These are phyloP conservation scores for Perca fluviatilis DNA, from an alignment of 2,113 vertebrate genomes.

Conservation along the genomic window DNA sequence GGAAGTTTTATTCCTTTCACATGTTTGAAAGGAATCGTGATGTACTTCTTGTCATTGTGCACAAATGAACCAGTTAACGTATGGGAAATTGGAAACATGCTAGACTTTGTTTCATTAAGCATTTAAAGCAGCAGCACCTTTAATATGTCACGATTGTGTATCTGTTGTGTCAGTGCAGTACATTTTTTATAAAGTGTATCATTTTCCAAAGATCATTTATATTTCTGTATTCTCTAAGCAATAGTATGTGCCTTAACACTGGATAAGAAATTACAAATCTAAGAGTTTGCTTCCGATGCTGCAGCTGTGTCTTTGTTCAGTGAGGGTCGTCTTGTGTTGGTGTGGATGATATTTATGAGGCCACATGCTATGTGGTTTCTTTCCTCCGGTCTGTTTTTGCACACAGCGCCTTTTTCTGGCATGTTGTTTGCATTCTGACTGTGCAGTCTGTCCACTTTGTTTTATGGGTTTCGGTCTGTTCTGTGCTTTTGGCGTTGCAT, in stretches of 20 bases:
- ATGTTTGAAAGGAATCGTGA: constrained; percentile 10
- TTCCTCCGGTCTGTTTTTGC: constrained; percentile 16
- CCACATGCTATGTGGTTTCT: constrained; percentile 22
- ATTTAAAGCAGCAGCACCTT: constrained; percentile 58
- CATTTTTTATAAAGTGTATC: constrained; percentile 49
- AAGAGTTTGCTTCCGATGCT: constrained; percentile 43
- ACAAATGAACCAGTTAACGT: neutral
- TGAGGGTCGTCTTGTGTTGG: constrained; percentile 17
- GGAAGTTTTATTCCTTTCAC: neutral
- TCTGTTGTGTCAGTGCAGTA: constrained; percentile 39
- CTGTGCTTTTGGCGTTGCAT: constrained; percentile 27
- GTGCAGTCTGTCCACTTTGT: constrained; percentile 42
- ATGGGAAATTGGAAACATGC: constrained; percentile 7
- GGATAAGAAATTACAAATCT: constrained; percentile 74
- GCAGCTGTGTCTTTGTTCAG: constrained; percentile 33
- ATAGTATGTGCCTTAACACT: constrained; percentile 83
- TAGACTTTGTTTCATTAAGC: constrained; percentile 7
- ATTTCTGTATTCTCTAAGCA: constrained; percentile 58
- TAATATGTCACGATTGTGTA: constrained; percentile 28
- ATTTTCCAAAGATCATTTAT: constrained; percentile 70
- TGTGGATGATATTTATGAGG: constrained; percentile 52
- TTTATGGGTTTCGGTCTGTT: constrained; percentile 51
- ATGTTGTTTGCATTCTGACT: constrained; percentile 31
- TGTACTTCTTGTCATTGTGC: neutral
- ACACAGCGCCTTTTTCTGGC: constrained; percentile 28